A percentile compares a stretch with the other conserved stretches of the same genome.
These are phyloP conservation scores for Halichondria panicea DNA, from an alignment of 37 sponge, comb jelly and placozoan genomes.

Conservation along the genomic window DNA sequence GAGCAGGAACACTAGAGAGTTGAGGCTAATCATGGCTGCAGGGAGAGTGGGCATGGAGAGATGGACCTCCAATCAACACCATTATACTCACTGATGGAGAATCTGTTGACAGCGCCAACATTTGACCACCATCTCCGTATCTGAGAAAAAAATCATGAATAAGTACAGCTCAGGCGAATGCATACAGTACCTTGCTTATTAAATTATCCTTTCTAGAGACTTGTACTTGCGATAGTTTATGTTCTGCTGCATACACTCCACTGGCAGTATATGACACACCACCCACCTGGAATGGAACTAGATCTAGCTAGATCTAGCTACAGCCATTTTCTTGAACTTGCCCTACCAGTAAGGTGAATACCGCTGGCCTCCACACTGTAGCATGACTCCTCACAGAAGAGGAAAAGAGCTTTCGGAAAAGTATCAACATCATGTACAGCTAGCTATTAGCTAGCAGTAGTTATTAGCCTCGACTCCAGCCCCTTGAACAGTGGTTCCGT, in stretches of 20 bases:
- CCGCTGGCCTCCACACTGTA: conserved; percentile 48
- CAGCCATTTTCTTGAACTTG: not conserved
- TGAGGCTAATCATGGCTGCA: conserved; percentile 43
- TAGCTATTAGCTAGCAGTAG: too few species aligned
- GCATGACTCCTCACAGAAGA: too few species aligned
- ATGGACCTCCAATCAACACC: not conserved
- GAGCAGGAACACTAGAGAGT: conserved; percentile 44
- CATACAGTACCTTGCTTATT: too few species aligned
- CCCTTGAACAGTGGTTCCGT: too few species aligned
- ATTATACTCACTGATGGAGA: conserved; percentile 2
- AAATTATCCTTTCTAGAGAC: not conserved
- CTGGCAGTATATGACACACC: not conserved
- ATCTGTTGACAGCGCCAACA: not conserved
- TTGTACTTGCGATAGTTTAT: not conserved
- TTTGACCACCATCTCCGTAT: conserved; percentile 7
- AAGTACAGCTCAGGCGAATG: too few species aligned
- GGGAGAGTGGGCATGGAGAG: not conserved
- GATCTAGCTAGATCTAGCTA: not conserved
- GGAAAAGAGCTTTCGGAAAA: too few species aligned
- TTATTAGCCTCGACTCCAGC: too few species aligned
- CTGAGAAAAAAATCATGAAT: too few species aligned
- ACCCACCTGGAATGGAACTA: conserved; percentile 11
- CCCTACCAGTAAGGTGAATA: conserved; percentile 29
- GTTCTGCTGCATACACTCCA: not conserved
- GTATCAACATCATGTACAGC: too few species aligned